Evolutionary conservation across 2,113 vertebrate species (phyloP).

Genomic region (Epinephelus fuscoguttatus): DNA sequence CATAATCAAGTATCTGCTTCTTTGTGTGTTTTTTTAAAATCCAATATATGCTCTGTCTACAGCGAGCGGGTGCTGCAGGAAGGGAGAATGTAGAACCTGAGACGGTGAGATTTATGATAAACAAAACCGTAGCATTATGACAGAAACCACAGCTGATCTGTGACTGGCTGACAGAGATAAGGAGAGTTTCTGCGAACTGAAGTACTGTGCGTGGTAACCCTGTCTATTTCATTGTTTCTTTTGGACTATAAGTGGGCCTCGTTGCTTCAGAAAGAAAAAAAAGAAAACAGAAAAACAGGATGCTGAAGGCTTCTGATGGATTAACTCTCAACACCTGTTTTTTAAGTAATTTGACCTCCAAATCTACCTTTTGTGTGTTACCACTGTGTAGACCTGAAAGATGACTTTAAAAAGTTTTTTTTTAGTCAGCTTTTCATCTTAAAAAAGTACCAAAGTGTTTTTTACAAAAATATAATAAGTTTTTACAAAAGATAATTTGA

Average conservation of each 20-base stretch:
- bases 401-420: background rate
- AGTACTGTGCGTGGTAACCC: background rate
- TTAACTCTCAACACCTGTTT: background rate
- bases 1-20: background rate
- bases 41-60: background rate
- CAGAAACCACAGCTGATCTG: background rate
- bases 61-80: background rate
- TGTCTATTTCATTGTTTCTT: background rate
- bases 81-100: background rate
- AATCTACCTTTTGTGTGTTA: background rate
- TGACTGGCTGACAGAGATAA: background rate
- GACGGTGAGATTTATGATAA: background rate
- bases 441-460: background rate
- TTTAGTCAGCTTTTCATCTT: background rate
- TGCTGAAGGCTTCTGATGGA: background rate
- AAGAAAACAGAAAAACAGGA: constrained; percentile 13
- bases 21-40: background rate
- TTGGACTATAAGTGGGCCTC: background rate
- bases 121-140: background rate
- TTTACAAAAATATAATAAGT: too few relatives aligned
- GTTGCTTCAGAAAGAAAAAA: background rate
- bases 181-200: constrained; percentile 13
- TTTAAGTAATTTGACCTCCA: background rate
- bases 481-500: too few relatives aligned
- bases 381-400: background rate